These are phyloP conservation scores for Hyphantria cunea DNA, from an alignment of 1,140 invertebrate species.

Conservation along the genomic window DNA sequence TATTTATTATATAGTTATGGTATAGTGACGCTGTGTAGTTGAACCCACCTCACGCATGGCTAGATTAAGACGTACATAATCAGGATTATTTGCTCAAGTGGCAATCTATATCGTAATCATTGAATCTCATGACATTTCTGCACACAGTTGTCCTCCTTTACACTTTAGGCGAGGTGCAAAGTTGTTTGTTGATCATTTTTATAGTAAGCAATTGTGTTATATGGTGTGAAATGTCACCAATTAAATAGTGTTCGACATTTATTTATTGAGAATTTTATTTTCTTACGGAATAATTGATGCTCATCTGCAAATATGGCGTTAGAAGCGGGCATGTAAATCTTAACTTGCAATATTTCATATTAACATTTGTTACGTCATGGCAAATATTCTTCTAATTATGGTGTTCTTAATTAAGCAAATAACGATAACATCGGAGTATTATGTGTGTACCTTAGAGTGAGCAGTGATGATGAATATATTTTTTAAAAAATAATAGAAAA, in stretches of 20 bases:
- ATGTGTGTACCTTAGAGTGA: conserved; percentile 23
- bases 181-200: conserved; percentile 81
- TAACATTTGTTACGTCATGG: conserved; percentile 20
- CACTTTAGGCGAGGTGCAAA: conserved; percentile 71
- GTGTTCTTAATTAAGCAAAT: conserved; percentile 21
- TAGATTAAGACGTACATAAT: conserved; percentile 68
- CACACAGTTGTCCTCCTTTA: conserved; percentile 59
- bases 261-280: conserved; percentile 82
- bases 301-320: conserved; percentile 80
- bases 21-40: conserved; percentile 57
- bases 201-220: conserved; percentile 81
- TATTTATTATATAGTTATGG: conserved; percentile 39
- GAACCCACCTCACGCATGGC: conserved; percentile 74
- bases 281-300: conserved; percentile 75
- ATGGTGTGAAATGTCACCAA: conserved; percentile 75
- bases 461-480: conserved; percentile 19
- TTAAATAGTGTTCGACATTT: conserved; percentile 78
- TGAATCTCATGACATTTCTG: conserved; percentile 77
- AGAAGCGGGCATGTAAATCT: conserved; percentile 47
- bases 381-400: conserved; percentile 21
- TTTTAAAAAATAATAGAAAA: conserved; percentile 22
- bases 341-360: conserved; percentile 29
- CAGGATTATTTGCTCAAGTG: conserved; percentile 78
- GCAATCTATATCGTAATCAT: conserved; percentile 68
- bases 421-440: conserved; percentile 27